Base-by-base conservation (phyloP, 2,888 invertebrate species). In the Piscicola geometra region DNA sequence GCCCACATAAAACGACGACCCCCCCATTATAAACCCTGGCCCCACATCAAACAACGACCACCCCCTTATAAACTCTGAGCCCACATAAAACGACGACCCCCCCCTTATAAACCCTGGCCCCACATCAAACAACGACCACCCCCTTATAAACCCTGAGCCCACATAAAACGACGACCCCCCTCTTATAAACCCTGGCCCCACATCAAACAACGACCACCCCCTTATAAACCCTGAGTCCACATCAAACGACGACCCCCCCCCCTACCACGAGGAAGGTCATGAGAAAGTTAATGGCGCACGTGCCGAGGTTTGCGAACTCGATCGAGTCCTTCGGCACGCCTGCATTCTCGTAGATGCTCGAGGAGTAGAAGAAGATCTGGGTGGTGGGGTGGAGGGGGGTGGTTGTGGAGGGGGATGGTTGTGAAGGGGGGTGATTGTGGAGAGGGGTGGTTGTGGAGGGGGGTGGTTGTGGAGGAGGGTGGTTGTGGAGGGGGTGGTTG, bases 341-440 rank as follows among this genome's bases (percentile, higher is more conserved):
- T 78, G 96, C 94, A 83, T 91, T 92, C 80, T 90, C 90, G 87
- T 96, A 97, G 83, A 97, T 89, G 82, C 90, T 91, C 78, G 93
- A 93, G 76, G 96, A 96, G 87, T 96, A 97, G 88, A 95, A 96
- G 88, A 97, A 94, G 81, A 96, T 93, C 93, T 94, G 78, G 0
- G 75, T 76, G 18, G 52, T 15, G 18, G 50, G 67, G 66, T 77
- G 71, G 88, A 93, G 96, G 86, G 96, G 96, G 87, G 93, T 78
- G 97, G 89, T 87, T 96, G n/a, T n/a, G 0, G 75, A 76, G 18
- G 52, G 25, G 18, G 50, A 69, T 67, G 95, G 90, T 80, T 96
- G 66, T 77, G 71, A 88, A 93, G 96, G 86, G 96, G 96, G 87
- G 82, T 94, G 94, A 83, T 97, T 96, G 81, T 95, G 90, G 80